phyloP scores from a whole-genome alignment of 2,113 vertebrate species.

The Spermophilus dauricus region DNA sequence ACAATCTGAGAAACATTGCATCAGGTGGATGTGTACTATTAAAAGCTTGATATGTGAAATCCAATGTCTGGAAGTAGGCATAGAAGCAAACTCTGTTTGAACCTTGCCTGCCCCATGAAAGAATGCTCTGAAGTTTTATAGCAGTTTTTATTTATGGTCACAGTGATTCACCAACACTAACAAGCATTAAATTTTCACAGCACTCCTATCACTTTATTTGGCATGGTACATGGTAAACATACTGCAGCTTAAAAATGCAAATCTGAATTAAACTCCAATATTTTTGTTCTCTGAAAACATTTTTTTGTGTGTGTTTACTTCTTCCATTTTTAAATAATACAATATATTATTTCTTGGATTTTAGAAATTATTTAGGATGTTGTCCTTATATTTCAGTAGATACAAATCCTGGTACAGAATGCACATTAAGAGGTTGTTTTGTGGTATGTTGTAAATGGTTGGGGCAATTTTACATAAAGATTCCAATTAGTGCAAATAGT shows the following conservation, averaged over 20 bases:
- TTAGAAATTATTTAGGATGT: slow-evolving; percentile 32
- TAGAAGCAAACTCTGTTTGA: slow-evolving; percentile 42
- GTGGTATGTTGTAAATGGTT: slow-evolving; percentile 75
- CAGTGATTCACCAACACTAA: slow-evolving; percentile 72
- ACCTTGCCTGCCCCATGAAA: slow-evolving; percentile 53
- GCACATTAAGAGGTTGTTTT: slow-evolving; percentile 66
- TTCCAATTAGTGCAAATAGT: slow-evolving; percentile 73
- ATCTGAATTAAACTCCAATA: slow-evolving; percentile 40
- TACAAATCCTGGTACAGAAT: slow-evolving; percentile 47
- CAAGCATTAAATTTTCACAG: slow-evolving; percentile 73
- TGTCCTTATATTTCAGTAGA: slow-evolving; percentile 59
- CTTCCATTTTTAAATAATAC: neutral
- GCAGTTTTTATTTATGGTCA: slow-evolving; percentile 77
- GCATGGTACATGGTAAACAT: slow-evolving; percentile 58
- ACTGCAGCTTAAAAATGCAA: slow-evolving; percentile 5
- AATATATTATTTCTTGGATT: slow-evolving; percentile 35
- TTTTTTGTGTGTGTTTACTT: neutral
- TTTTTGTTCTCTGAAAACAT: neutral
- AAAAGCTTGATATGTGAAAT: neutral
- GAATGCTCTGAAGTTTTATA: slow-evolving; percentile 83
- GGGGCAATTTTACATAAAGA: slow-evolving; percentile 75
- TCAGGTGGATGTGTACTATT: neutral
- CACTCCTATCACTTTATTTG: slow-evolving; percentile 58
- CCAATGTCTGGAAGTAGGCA: slow-evolving; percentile 43
- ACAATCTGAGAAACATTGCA: neutral